phyloP scores from a whole-genome alignment of 2,888 invertebrate species.

The Yponomeuta malinellus region DNA sequence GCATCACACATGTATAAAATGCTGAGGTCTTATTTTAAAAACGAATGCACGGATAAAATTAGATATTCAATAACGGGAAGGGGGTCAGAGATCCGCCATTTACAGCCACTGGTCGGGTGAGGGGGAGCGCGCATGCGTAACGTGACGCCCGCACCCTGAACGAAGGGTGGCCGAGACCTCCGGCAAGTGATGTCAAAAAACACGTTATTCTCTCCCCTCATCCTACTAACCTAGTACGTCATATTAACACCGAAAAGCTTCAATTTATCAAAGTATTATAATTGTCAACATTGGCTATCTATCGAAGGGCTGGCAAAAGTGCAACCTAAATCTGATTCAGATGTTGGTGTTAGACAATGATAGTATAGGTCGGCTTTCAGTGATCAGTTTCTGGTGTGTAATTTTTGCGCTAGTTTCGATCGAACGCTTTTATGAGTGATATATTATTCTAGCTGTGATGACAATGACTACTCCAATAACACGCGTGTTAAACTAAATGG shows the following conservation, averaged over 20 bases:
- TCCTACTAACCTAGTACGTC: conserved; percentile 70
- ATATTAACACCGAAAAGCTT: conserved; percentile 34
- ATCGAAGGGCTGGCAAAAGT: background rate
- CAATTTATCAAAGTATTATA: background rate
- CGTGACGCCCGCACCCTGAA: conserved; percentile 60
- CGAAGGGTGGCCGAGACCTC: conserved; percentile 58
- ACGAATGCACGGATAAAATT: conserved; percentile 70
- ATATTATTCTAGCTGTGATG: background rate
- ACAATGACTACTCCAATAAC: background rate
- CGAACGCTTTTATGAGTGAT: background rate
- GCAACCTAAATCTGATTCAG: background rate
- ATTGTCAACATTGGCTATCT: background rate
- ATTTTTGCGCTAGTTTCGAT: background rate
- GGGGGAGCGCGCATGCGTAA: conserved; percentile 68
- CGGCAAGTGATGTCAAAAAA: conserved; percentile 69
- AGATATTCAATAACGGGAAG: conserved; percentile 73
- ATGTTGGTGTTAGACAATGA: conserved; percentile 4
- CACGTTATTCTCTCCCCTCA: conserved; percentile 71
- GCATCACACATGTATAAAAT: conserved; percentile 6
- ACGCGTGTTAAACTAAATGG: background rate
- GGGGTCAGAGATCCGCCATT: conserved; percentile 70
- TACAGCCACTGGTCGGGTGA: conserved; percentile 56
- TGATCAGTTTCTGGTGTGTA: background rate
- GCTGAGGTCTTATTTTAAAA: conserved; percentile 26
- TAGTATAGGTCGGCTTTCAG: background rate